A percentile compares a stretch with the other conserved stretches of the same genome.
Evolutionary conservation across 1,140 invertebrate genomes (phyloP).

Genomic region (Sitobion miscanthi): DNA sequence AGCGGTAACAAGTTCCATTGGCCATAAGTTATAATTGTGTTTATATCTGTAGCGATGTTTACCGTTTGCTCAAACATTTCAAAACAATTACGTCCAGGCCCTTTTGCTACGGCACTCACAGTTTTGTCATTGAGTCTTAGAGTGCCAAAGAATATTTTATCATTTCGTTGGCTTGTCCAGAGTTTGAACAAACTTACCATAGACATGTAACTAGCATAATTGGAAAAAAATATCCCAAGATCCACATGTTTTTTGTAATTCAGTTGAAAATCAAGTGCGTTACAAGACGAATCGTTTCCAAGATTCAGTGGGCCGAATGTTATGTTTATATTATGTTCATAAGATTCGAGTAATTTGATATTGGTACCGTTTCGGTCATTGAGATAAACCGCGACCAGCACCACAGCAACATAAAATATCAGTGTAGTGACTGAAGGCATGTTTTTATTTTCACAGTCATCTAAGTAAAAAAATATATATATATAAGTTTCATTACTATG

Average conservation of each 20-base stretch:
- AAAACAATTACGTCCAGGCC: neutral
- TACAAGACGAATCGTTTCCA: neutral
- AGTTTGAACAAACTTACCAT: neutral
- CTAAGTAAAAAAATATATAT: neutral
- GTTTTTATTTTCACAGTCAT: neutral
- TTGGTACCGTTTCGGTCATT: neutral
- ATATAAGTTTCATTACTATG: neutral
- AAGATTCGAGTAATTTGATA: neutral
- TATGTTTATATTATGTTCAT: neutral
- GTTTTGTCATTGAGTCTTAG: neutral
- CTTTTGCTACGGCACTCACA: slow-evolving; percentile 11
- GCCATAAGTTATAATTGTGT: neutral
- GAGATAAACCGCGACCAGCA: neutral
- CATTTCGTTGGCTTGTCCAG: neutral
- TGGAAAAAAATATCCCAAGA: neutral
- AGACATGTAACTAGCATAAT: neutral
- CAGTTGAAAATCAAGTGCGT: slow-evolving; percentile 13
- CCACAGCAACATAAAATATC: neutral
- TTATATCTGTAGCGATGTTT: neutral
- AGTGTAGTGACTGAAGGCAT: neutral
- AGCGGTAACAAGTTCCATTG: neutral
- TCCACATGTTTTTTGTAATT: slow-evolving; percentile 3
- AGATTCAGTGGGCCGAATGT: neutral
- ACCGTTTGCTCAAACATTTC: neutral
- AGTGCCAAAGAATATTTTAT: slow-evolving; percentile 49